Conservation (phyloP, 2,888 invertebrate species). For the Idaea dimidiata region DNA sequence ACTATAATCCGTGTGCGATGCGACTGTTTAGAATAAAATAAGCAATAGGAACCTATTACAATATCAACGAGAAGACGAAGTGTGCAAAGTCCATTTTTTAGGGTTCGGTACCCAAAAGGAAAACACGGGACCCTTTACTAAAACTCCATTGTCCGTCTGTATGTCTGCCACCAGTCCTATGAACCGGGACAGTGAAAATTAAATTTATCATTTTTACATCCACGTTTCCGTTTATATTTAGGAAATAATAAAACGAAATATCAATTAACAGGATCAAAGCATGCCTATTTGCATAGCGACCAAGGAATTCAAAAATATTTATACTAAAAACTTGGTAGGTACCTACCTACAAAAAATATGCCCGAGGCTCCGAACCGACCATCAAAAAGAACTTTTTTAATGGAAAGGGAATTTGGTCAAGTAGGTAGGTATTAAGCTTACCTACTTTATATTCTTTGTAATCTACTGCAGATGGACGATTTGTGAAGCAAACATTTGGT, state of each 20-base stretch:
- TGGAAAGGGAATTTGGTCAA: not conserved
- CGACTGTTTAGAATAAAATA: no score
- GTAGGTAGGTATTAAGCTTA: not conserved
- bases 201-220: slow-evolving; percentile 7
- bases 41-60: no score
- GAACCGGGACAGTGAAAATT: no score
- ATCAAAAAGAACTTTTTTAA: not conserved
- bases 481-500: not conserved
- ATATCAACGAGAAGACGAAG: no score
- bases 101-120: no score
- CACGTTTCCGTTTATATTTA: slow-evolving; percentile 29
- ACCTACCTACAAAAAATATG: slow-evolving; percentile 38
- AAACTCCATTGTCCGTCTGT: no score
- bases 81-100: no score
- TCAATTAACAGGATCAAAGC: slow-evolving; percentile 57
- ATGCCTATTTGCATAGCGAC: slow-evolving; percentile 39
- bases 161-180: no score
- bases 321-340: slow-evolving; percentile 34
- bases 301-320: slow-evolving; percentile 49
- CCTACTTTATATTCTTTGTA: not conserved
- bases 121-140: no score
- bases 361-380: slow-evolving; percentile 1
- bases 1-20: no score
- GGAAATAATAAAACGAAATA: slow-evolving; percentile 44
- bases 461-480: not conserved